Evolutionary conservation across 2,797 vertebrate genomes (phyloP).

Genomic region (Parambassis ranga): DNA sequence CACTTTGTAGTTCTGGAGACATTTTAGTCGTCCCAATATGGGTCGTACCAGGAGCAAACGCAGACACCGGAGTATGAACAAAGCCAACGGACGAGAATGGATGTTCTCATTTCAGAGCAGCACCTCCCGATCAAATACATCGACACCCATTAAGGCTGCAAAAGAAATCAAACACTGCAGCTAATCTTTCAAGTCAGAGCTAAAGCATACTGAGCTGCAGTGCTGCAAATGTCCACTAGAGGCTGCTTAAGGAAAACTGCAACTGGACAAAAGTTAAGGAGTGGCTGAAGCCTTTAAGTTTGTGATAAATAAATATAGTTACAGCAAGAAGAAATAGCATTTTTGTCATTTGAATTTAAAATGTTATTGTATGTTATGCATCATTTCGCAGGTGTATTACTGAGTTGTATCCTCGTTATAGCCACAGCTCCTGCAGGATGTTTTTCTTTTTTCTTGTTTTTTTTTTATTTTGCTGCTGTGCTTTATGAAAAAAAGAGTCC

Average conservation of each 20-base stretch:
- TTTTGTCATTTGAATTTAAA: too few species aligned
- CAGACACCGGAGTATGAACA: too few species aligned
- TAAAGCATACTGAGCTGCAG: neutral
- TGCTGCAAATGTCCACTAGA: neutral
- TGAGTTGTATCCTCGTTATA: neutral
- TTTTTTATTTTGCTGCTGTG: neutral
- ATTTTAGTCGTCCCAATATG: conserved; percentile 30
- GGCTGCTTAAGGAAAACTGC: neutral
- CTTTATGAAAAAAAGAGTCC: neutral
- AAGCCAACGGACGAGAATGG: neutral
- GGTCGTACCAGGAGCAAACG: conserved; percentile 18
- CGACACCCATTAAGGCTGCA: neutral
- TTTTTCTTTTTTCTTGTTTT: too few species aligned
- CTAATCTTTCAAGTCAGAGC: neutral
- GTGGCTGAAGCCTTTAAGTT: too few species aligned
- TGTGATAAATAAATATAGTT: too few species aligned
- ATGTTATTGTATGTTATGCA: neutral
- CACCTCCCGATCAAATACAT: neutral
- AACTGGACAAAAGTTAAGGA: too few species aligned
- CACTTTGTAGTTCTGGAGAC: conserved; percentile 37
- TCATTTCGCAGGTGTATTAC: neutral
- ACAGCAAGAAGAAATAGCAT: too few species aligned
- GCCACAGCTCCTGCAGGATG: too few species aligned
- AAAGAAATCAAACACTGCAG: neutral
- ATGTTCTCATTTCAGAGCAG: neutral